Conservation (phyloP, 2,888 invertebrate genomes). For the Cryptophagus acutangulus region DNA sequence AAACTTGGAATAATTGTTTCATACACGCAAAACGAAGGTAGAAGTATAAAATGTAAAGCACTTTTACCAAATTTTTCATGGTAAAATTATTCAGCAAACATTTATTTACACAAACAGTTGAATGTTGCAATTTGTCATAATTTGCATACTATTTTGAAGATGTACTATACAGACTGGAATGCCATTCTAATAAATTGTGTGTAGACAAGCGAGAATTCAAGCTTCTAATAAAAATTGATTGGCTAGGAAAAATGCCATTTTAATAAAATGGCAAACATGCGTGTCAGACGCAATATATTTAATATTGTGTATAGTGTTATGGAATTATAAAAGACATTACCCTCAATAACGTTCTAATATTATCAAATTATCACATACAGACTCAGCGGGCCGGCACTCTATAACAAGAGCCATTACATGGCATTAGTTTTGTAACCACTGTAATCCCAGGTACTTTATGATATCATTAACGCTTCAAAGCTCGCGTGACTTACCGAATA, state of each 20-base stretch:
- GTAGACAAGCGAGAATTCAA: no score
- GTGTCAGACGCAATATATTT: constrained; percentile 31
- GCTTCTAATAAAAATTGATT: no score
- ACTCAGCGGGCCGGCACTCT: constrained; percentile 38
- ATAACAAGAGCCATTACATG: constrained; percentile 42
- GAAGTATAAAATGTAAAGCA: no score
- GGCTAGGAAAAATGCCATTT: no score
- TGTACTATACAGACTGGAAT: no score
- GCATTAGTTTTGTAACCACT: constrained; percentile 43
- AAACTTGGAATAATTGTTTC: constrained; percentile 22
- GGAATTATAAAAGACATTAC: constrained; percentile 36
- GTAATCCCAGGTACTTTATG: constrained; percentile 45
- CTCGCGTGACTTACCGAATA: constrained; percentile 45
- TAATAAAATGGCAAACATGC: constrained; percentile 23
- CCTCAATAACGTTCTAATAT: constrained; percentile 38
- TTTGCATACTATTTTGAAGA: no score
- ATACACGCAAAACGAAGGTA: constrained; percentile 22
- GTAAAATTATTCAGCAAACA: no score
- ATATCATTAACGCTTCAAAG: constrained; percentile 42
- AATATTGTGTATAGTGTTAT: constrained; percentile 23
- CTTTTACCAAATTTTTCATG: no score
- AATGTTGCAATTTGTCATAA: no score
- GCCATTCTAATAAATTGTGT: no score
- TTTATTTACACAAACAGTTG: no score
- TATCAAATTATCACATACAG: constrained; percentile 39